Evolutionary conservation across 2,113 vertebrate species (phyloP), one percentile per base, ranked within the genome.

Genomic region (Scytalopus superciliaris): DNA sequence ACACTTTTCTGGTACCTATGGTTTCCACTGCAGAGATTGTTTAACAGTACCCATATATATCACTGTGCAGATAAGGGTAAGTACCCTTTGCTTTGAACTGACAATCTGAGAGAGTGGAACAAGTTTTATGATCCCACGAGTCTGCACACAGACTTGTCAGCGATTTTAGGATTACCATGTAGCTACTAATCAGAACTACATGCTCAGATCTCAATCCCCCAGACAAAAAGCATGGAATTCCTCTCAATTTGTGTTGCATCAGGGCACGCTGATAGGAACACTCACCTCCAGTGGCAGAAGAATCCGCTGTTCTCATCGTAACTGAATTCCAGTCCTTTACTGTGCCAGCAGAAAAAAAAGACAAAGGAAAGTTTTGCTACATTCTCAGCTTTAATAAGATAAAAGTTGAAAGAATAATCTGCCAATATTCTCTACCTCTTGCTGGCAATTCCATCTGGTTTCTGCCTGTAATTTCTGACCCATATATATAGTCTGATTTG

Each of bases 241-340:
- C 42, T 76, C 52, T 86, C 59, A 45, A 19, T 42, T 47, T 53
- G 39, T 56, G 18, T 24, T 47, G 47, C n/a, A 4, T 57, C 76
- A 81, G 42, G 52, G 66, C 49, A 56, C 0, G 2, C 12, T 5
- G 16, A 73, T 14, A 67, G 70, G 39, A 84, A 40, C 24, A 23
- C 96, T 98, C 84, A 98, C 98, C 98, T 96, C 98, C 96, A 50
- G 92, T 67, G 62, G 96, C 92, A 85, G 98, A 97, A 21, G 97
- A 97, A 94, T 97, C 97, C 90, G 95, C 66, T 57, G 98, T 98
- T 95, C 97, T 98, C 84, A 96, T 30, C 3, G 95, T 89, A 95
- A 95, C 93, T 13, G 98, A 92, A 69, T 97, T 97, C 98, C 98
- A 98, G 42, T 98, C 96, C 94, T 98, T 98, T 73, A 93, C 90